Conservation (phyloP, 1,140 invertebrate genomes). For the Trichoplusia ni region DNA sequence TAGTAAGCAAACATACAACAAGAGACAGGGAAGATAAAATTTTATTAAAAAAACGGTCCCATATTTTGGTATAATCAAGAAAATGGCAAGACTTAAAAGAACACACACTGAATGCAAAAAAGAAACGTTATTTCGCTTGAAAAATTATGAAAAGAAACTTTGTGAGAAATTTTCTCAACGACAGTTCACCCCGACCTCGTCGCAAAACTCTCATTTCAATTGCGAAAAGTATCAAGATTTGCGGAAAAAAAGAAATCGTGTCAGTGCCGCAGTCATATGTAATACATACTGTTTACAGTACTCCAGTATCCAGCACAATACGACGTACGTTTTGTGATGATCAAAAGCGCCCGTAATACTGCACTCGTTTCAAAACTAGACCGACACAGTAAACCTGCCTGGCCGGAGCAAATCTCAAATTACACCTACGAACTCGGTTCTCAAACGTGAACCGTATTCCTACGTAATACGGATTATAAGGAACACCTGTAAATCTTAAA, state of each 20-base stretch:
- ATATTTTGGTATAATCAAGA: no score
- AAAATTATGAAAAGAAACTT: no score
- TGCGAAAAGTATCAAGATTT: no score
- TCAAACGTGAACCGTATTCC: background rate
- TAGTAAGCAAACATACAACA: no score
- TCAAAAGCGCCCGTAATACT: constrained; percentile 12
- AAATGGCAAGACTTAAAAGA: no score
- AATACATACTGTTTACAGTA: background rate
- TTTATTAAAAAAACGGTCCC: no score
- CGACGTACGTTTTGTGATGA: constrained; percentile 2
- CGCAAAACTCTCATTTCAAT: no score
- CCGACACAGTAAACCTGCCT: background rate
- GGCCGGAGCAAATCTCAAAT: background rate
- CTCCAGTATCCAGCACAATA: constrained; percentile 11
- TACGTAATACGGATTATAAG: background rate
- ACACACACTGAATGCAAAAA: no score
- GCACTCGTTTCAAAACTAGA: constrained; percentile 19
- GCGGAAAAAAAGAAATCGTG: background rate
- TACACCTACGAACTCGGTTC: constrained; percentile 17
- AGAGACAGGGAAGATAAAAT: no score
- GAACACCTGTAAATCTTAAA: constrained; percentile 12
- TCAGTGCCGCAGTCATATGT: background rate
- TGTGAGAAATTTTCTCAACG: no score
- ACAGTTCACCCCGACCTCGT: no score
- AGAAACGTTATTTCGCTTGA: no score